Conservation (phyloP, 2,888 invertebrate genomes). For the Galeopsomyia nigrocyanea region DNA sequence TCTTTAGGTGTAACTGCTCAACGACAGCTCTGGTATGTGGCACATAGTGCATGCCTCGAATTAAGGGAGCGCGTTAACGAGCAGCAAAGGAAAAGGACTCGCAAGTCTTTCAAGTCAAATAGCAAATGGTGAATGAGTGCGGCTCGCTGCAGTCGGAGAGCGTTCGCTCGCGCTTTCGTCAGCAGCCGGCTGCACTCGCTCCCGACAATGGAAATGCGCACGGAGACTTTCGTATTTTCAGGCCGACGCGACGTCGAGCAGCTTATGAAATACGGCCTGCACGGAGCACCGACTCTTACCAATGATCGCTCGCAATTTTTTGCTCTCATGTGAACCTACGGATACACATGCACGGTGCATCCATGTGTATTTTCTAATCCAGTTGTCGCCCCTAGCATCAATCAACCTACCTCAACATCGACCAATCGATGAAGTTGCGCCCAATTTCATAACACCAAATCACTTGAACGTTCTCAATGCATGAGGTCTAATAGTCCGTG, state of each 20-base stretch:
- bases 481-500: too few relatives aligned
- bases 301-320: neutral
- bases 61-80: too few relatives aligned
- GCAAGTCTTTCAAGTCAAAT: too few relatives aligned
- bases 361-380: neutral
- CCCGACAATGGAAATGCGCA: conserved; percentile 65
- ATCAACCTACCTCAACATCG: too few relatives aligned
- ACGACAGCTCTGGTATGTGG: too few relatives aligned
- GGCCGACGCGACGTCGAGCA: conserved; percentile 52
- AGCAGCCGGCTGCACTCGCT: conserved; percentile 26
- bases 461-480: too few relatives aligned
- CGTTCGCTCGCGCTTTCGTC: conserved; percentile 8
- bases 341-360: neutral
- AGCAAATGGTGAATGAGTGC: conserved; percentile 2
- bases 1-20: too few relatives aligned
- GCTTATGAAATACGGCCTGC: conserved; percentile 61
- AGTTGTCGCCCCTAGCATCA: too few relatives aligned
- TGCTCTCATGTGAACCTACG: neutral
- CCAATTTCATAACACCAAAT: too few relatives aligned
- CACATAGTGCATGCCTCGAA: too few relatives aligned
- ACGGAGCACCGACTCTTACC: conserved; percentile 51
- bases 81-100: too few relatives aligned
- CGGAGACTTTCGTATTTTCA: conserved; percentile 64
- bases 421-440: too few relatives aligned
- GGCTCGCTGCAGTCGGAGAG: conserved; percentile 25